Base-by-base conservation (phyloP, 2,113 vertebrate species). In the Ochotona curzoniae region DNA sequence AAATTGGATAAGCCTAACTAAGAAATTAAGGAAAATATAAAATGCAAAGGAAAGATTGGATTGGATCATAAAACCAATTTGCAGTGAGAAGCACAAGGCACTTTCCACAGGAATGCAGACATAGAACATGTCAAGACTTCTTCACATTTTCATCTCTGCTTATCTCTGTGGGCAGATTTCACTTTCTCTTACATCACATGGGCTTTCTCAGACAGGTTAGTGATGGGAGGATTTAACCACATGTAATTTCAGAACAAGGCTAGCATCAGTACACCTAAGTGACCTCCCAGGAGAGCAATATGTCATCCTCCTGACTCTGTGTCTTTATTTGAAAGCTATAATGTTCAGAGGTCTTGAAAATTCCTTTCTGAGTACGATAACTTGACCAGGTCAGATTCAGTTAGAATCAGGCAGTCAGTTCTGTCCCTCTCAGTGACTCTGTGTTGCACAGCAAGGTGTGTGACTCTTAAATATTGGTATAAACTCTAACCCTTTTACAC, bases 241-340 rank as follows among this genome's bases (percentile, higher is more conserved):
- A 89, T 47, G 69, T 21, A 89, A 69, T 89, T 78, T 49, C 57
- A 86, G n/a, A 12, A 30, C 82, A 35, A 89, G 38, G 66, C 54
- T 64, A 71, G 26, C 21, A 44, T 76, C 9, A 21, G 0, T 67
- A 14, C n/a, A 83, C 47, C 78, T 17, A 88, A 76, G 51, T 83
- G 81, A 92, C 18, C 49, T 93, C 74, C 70, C 12, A 83, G 23
- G 49, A 82, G 86, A 86, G 85, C 82, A 79, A 47, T 57, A 64
- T 6, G 2, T 73, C 78, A 71, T 66, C 81, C 66, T 54, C 75
- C 26, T 71, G n/a, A 91, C 70, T 44, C 35, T 44, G 66, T n/a
- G 17, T 67, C 81, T 92, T 95, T 93, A 91, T 92, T 86, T 87
- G 49, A 60, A 67, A 91, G 28, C 30, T 74, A 5, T 57, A 69